Evolutionary conservation across 1,140 invertebrate genomes (phyloP), one percentile per base, ranked within the genome.

Genomic region (Trichoplusia ni): DNA sequence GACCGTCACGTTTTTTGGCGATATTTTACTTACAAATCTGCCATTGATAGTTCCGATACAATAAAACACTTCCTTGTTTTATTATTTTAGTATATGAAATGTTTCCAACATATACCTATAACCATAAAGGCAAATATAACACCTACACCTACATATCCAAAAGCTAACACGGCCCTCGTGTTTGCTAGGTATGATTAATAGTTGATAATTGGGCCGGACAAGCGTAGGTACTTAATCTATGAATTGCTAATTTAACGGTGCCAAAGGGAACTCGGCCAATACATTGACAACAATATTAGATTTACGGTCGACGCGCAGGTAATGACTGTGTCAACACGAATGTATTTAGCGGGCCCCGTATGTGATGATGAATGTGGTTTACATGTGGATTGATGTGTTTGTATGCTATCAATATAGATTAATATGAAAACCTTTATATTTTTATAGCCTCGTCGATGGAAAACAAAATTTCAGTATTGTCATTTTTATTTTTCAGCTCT

Each of bases 151-250:
- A 59, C 27, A 46, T 38, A 44, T 61, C 18, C 13, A 40, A 16
- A 47, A 42, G 47, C 37, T 51, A 51, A 67, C 56, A 51, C 62
- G 42, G 16, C 51, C 16, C 14, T 16, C 7, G 13, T 51, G 47
- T 51, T 51, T 51, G 13, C 13, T 35, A 47, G 62, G 56, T 70
- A 66, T 73, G 68, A 76, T 73, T 71, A 71, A 73, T 76, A 64
- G 54, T 31, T 53, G 56, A 67, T 73, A 69, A 69, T 73, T 69
- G 66, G 58, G 18, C 54, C 19, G 33, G 49, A 72, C 62, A 67
- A 21, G 61, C 42, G 47, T 65, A 59, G 49, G 51, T 71, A 67
- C 65, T 74, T 71, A 71, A 59, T 38, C 37, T 65, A 63, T 65
- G 69, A 71, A 69, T 75, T 53, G 69, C 62, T 71, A 66, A 74